These are phyloP conservation scores for Tetragonisca angustula DNA, from an alignment of 2,888 invertebrate species.

Conservation along the genomic window DNA sequence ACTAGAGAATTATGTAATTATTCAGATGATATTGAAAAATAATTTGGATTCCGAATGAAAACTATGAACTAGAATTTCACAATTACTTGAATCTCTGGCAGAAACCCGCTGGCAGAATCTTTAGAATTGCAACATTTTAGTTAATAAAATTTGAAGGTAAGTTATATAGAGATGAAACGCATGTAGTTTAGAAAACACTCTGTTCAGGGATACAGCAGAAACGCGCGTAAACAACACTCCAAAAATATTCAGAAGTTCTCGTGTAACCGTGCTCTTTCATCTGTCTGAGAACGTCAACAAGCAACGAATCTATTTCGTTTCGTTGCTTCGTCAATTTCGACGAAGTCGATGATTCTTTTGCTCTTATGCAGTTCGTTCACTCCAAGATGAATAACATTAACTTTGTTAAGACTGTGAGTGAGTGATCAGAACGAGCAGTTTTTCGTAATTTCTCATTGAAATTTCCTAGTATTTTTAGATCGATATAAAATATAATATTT, in stretches of 20 bases:
- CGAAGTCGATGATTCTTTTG: not conserved
- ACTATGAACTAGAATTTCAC: not conserved
- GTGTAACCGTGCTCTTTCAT: constrained; percentile 34
- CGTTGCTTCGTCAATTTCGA: not conserved
- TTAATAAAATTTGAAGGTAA: not conserved
- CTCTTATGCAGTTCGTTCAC: not conserved
- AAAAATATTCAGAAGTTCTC: constrained; percentile 43
- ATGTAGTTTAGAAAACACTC: constrained; percentile 16
- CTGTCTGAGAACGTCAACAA: constrained; percentile 31
- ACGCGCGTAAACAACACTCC: constrained; percentile 40
- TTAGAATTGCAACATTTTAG: not conserved
- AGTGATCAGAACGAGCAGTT: too few species aligned
- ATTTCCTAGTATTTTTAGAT: too few species aligned
- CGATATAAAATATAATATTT: too few species aligned
- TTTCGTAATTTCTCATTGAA: too few species aligned
- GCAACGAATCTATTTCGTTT: constrained; percentile 31
- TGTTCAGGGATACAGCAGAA: constrained; percentile 29
- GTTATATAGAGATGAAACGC: not conserved
- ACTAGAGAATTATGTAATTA: not conserved
- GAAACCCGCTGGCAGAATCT: not conserved
- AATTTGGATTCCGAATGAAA: not conserved
- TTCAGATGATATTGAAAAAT: not conserved
- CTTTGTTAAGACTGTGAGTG: too few species aligned
- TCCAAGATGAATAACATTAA: not conserved
- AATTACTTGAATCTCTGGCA: not conserved